Evolutionary conservation across 2,888 invertebrate genomes (phyloP), one percentile per base, ranked within the genome.

Genomic region (Yponomeuta evonymella): DNA sequence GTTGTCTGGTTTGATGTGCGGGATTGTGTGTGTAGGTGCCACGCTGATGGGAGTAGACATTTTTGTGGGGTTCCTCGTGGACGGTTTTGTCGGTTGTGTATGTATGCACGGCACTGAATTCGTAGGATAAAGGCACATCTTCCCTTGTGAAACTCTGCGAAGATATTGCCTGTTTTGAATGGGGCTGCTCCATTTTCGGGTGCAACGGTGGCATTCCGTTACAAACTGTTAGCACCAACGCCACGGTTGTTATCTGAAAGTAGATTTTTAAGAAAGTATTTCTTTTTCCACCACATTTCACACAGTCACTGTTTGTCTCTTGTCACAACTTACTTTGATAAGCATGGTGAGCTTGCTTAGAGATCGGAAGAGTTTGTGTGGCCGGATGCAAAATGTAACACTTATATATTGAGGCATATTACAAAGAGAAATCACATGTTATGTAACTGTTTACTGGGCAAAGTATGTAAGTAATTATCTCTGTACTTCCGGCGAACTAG

Each of bases 311-410:
- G 43, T 48, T 58, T 58, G 43, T 48, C 36, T 48, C 23, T 43
- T 15, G 23, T 29, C 51, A 48, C 48, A 23, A 67, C 75, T 86
- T 81, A 67, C 75, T 76, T 76, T 76, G 64, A 72, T 72, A 73
- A 74, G 76, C 76, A 76, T 76, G 70, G 73, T 67, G 10, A 29
- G 23, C 29, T 15, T 69, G 68, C 36, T n/a, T 63, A 29, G 70
- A 70, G 62, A 70, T 70, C 70, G 70, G 36, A 70, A 70, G 33
- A n/a, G 23, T 62, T 70, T 70, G 63, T 63, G 70, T 33, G 33
- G 29, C 63, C 70, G 70, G 70, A 70, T 62, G 63, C 62, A 70
- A 43, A 63, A n/a, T 63, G 33, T 36, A 30, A 33, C 63, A 36
- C 62, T 62, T 70, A 63, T 69, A 70, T 70, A 70, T 36, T 12